Conservation (phyloP, 1,140 invertebrate species). For the Drosophila bocki region DNA sequence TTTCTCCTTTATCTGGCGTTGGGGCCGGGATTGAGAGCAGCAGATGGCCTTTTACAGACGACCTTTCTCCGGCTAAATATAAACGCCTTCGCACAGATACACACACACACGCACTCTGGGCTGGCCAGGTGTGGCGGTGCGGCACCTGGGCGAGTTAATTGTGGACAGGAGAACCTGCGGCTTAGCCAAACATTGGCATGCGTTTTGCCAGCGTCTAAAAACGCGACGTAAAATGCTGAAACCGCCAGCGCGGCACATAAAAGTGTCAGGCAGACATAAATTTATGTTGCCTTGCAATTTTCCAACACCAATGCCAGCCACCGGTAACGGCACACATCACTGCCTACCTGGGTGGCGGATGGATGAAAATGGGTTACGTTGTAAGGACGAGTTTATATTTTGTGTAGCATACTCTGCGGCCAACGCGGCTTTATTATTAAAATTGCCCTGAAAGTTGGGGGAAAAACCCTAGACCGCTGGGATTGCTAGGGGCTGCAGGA, state of each 20-base stretch:
- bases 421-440: constrained; percentile 52
- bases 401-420: constrained; percentile 43
- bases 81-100: constrained; percentile 36
- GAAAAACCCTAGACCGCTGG: constrained; percentile 32
- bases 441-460: constrained; percentile 48
- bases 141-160: constrained; percentile 65
- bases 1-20: constrained; percentile 28
- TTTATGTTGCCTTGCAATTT: constrained; percentile 70
- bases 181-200: constrained; percentile 63
- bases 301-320: constrained; percentile 21
- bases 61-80: constrained; percentile 66
- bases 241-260: constrained; percentile 69
- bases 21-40: constrained; percentile 7
- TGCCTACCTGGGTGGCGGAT: constrained; percentile 2
- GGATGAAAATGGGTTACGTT: constrained; percentile 19
- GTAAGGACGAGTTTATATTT: constrained; percentile 39
- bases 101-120: constrained; percentile 2
- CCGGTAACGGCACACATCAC: constrained; percentile 18
- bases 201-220: constrained; percentile 52
- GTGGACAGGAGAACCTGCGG: constrained; percentile 47
- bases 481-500: constrained; percentile 17
- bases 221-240: constrained; percentile 57
- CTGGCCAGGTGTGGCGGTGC: constrained; percentile 32
- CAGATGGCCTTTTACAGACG: constrained; percentile 68
- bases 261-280: constrained; percentile 74